These are phyloP conservation scores for Orthonychiurus folsomi DNA, from an alignment of 2,888 invertebrate species.

Conservation along the genomic window DNA sequence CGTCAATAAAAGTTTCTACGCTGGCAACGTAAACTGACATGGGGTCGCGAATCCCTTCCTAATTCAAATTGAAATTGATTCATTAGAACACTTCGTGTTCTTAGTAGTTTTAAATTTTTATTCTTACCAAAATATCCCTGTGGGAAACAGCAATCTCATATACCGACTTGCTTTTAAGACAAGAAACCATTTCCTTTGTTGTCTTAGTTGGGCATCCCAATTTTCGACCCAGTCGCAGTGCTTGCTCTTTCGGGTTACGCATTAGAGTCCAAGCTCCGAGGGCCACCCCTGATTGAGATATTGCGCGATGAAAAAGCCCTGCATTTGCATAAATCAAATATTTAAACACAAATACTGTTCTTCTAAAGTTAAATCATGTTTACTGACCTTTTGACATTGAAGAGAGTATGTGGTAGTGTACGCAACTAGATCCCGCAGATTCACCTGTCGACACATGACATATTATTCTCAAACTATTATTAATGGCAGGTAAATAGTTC, in stretches of 20 bases:
- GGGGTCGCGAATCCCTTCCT: constrained; percentile 20
- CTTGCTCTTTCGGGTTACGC: constrained; percentile 24
- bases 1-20: constrained; percentile 26
- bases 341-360: background rate
- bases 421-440: constrained; percentile 26
- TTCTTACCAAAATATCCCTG: constrained; percentile 24
- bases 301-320: constrained; percentile 22
- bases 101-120: background rate
- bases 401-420: constrained; percentile 28
- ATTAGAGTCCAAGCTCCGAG: constrained; percentile 24
- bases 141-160: constrained; percentile 21
- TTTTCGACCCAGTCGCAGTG: constrained; percentile 26
- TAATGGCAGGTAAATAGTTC: too few species aligned
- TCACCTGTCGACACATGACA: too few species aligned
- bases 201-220: constrained; percentile 29
- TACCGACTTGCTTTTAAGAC: constrained; percentile 23
- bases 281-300: constrained; percentile 27
- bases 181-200: constrained; percentile 27
- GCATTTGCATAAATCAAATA: background rate
- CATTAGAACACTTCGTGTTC: background rate
- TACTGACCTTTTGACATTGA: constrained; percentile 26
- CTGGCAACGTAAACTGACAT: constrained; percentile 29
- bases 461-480: too few species aligned
- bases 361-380: background rate
- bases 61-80: background rate